These are phyloP conservation scores for Picathartes gymnocephalus DNA, from an alignment of 2,113 vertebrate genomes.

Conservation along the genomic window DNA sequence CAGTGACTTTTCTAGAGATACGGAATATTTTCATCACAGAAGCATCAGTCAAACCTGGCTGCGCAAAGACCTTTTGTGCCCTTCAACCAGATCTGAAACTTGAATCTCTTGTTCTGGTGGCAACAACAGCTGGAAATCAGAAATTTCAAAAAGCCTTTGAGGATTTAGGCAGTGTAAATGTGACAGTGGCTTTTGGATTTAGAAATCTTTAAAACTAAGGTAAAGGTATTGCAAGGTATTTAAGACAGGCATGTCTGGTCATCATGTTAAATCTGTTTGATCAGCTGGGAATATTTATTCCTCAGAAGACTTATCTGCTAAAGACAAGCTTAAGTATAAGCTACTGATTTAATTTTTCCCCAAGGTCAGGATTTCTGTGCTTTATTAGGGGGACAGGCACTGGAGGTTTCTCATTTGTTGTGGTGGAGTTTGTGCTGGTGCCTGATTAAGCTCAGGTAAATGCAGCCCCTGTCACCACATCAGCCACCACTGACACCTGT, in stretches of 20 bases:
- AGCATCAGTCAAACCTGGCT: not conserved
- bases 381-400: not conserved
- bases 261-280: not conserved
- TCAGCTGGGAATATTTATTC: not conserved
- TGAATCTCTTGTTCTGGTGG: not conserved
- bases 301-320: not conserved
- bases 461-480: not conserved
- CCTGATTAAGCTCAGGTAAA: not conserved
- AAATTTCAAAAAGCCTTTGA: not conserved
- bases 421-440: not conserved
- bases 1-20: not conserved
- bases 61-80: not conserved
- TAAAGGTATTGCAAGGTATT: not conserved
- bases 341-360: not conserved
- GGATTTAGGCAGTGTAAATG: not conserved
- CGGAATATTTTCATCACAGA: not conserved
- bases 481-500: not conserved
- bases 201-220: not conserved
- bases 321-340: not conserved
- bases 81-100: not conserved
- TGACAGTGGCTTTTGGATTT: not conserved
- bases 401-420: not conserved
- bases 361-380: not conserved
- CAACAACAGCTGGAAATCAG: not conserved
- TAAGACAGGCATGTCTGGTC: not conserved